Conservation (phyloP, 2,797 vertebrate species). For the Bufotes viridis region DNA sequence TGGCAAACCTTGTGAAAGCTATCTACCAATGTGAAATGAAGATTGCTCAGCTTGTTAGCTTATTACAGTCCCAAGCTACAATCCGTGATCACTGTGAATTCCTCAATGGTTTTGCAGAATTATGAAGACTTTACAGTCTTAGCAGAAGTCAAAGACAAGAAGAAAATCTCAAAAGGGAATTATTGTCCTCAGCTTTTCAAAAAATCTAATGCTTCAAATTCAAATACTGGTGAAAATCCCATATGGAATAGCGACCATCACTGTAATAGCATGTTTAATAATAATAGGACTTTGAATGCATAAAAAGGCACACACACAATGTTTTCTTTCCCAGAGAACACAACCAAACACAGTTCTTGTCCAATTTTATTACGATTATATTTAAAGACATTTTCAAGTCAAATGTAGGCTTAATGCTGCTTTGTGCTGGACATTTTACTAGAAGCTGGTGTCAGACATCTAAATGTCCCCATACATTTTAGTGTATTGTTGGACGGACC, state of each 20-base stretch:
- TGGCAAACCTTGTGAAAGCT: slow-evolving; percentile 56
- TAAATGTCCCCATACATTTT: too few species aligned
- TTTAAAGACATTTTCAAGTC: neutral
- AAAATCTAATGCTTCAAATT: slow-evolving; percentile 52
- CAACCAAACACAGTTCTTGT: neutral
- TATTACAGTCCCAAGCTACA: slow-evolving; percentile 22
- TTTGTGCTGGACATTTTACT: too few species aligned
- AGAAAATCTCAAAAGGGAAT: slow-evolving; percentile 46
- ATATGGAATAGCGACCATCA: slow-evolving; percentile 52
- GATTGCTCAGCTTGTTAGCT: slow-evolving; percentile 56
- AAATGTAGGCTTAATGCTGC: neutral
- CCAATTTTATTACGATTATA: neutral
- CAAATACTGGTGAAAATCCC: slow-evolving; percentile 58
- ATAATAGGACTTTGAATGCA: neutral
- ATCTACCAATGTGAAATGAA: slow-evolving; percentile 55
- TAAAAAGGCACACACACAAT: neutral
- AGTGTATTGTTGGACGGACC: too few species aligned
- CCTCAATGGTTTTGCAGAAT: slow-evolving; percentile 51
- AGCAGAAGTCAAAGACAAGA: slow-evolving; percentile 46
- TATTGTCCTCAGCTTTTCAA: slow-evolving; percentile 60
- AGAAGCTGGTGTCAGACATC: too few species aligned
- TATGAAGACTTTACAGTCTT: slow-evolving; percentile 54
- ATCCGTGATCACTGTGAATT: slow-evolving; percentile 47
- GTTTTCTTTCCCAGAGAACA: neutral
- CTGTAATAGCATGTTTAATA: slow-evolving; percentile 3